phyloP scores from a whole-genome alignment of 2,888 invertebrate genomes.

The Smittia aterrima region DNA sequence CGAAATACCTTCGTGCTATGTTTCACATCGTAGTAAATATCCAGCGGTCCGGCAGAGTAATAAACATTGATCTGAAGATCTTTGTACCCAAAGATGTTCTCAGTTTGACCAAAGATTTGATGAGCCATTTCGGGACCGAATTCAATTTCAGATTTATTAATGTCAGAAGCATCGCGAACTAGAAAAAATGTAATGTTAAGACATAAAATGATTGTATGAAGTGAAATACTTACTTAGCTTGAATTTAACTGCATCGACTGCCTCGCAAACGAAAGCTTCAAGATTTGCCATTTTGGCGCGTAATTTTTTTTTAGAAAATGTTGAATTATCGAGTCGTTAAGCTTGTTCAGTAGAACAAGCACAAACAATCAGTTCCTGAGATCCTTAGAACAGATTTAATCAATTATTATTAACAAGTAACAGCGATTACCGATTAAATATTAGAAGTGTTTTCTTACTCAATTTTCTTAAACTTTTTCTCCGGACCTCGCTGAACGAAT shows the following conservation, averaged over 20 bases:
- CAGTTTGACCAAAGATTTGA: slow-evolving; percentile 88
- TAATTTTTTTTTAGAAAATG: no score
- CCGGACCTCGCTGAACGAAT: no score
- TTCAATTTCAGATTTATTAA: slow-evolving; percentile 62
- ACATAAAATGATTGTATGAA: background rate
- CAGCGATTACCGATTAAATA: no score
- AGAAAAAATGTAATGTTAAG: slow-evolving; percentile 30
- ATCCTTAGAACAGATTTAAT: no score
- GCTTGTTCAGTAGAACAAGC: no score
- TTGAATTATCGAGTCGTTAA: no score
- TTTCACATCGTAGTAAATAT: slow-evolving; percentile 74
- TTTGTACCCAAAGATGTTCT: slow-evolving; percentile 92
- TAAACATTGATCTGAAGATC: slow-evolving; percentile 74
- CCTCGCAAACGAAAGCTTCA: slow-evolving; percentile 50
- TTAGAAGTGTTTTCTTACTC: no score
- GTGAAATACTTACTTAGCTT: slow-evolving; percentile 49
- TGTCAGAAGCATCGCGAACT: slow-evolving; percentile 64
- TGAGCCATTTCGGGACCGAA: slow-evolving; percentile 88
- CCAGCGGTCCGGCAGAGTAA: slow-evolving; percentile 77
- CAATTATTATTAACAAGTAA: no score
- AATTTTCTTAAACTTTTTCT: no score
- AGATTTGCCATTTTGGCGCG: slow-evolving; percentile 42
- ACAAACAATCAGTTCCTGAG: no score
- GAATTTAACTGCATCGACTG: slow-evolving; percentile 51
- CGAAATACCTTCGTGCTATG: slow-evolving; percentile 64